Evolutionary conservation across 1,140 invertebrate genomes (phyloP).

Genomic region (Drosophila prosaltans): DNA sequence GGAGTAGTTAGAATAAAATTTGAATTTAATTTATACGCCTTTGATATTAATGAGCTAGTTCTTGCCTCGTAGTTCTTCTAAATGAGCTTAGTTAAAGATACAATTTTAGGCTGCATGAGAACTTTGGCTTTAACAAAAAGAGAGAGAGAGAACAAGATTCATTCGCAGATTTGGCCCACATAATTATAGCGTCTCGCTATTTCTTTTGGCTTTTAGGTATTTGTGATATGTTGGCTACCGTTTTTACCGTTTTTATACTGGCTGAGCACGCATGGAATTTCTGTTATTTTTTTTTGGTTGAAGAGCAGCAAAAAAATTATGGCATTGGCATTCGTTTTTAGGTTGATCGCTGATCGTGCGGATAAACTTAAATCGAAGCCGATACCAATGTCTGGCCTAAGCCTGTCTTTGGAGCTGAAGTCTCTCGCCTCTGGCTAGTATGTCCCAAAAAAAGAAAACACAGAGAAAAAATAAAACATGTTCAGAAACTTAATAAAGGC

Average conservation of each 20-base stretch:
- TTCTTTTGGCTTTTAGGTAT: conserved; percentile 5
- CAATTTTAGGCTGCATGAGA: neutral
- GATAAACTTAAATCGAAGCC: conserved; percentile 77
- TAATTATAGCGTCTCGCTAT: conserved; percentile 63
- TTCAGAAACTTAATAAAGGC: conserved; percentile 61
- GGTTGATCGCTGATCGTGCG: conserved; percentile 68
- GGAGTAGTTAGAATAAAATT: no score
- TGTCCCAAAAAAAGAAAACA: conserved; percentile 56
- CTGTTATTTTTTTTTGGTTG: conserved; percentile 6
- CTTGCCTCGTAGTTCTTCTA: neutral
- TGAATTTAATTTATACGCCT: no score
- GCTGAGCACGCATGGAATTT: conserved; percentile 73
- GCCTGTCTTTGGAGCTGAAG: conserved; percentile 33
- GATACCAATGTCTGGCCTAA: conserved; percentile 28
- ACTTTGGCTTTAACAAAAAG: neutral
- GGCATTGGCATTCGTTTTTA: conserved; percentile 63
- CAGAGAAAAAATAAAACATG: conserved; percentile 49
- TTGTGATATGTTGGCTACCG: conserved; percentile 52
- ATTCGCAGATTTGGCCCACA: conserved; percentile 23
- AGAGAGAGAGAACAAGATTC: neutral
- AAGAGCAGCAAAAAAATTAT: conserved; percentile 59
- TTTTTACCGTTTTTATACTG: conserved; percentile 65
- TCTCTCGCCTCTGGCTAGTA: conserved; percentile 65
- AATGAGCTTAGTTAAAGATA: neutral
- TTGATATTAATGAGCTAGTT: neutral